Percentiles rank a stretch among this genome's conserved stretches.
phyloP scores from a whole-genome alignment of 1,140 invertebrate species.

The Cephus cinctus region DNA sequence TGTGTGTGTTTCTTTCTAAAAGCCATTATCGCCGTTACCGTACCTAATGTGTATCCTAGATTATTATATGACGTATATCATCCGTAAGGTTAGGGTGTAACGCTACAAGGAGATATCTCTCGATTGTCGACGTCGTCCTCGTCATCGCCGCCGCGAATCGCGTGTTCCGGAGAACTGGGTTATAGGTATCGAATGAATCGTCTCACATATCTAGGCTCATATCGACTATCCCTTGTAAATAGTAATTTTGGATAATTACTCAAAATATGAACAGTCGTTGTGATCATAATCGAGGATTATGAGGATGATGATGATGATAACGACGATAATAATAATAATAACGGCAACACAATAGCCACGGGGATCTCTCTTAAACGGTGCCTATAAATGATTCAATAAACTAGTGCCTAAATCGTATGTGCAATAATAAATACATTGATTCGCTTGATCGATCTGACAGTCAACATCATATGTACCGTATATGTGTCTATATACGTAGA shows the following conservation, averaged over 20 bases:
- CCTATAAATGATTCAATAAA: constrained; percentile 46
- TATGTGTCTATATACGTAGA: too few species aligned
- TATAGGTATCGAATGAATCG: constrained; percentile 6
- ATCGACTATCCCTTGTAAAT: constrained; percentile 22
- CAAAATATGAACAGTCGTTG: neutral
- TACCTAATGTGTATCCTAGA: too few species aligned
- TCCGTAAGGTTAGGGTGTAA: neutral
- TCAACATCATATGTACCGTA: too few species aligned
- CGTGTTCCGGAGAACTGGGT: too few species aligned
- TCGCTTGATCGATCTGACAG: neutral
- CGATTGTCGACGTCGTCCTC: too few species aligned
- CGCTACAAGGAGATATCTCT: too few species aligned
- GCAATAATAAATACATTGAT: constrained; percentile 29
- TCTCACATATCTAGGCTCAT: constrained; percentile 35
- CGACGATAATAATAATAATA: too few species aligned
- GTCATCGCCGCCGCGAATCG: too few species aligned
- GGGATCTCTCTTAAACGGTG: constrained; percentile 28
- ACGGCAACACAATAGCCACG: too few species aligned
- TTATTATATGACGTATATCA: neutral
- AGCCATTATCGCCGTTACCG: constrained; percentile 8
- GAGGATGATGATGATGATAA: neutral
- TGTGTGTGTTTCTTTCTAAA: constrained; percentile 28
- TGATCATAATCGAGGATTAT: neutral
- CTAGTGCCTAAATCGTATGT: constrained; percentile 42
- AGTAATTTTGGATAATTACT: neutral